Conservation (phyloP, 30 jellyfish, hydroid and myxozoan genomes). For the Hydractinia echinata region DNA sequence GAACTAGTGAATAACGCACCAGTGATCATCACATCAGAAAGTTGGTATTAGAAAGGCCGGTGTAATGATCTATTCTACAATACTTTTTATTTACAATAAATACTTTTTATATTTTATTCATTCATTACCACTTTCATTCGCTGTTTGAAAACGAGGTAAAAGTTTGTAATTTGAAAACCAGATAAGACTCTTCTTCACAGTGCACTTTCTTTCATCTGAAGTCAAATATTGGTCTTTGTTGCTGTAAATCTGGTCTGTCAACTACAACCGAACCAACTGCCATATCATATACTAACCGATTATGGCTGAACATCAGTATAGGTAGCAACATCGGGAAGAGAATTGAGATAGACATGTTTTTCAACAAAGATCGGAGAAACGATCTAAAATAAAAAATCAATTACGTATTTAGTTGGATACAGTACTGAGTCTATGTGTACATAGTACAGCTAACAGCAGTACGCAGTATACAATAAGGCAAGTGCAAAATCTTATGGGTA, state of each 20-base stretch:
- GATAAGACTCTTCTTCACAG: background rate
- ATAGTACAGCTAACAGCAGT: no score
- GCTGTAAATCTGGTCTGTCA: background rate
- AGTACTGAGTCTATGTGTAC: no score
- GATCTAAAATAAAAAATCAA: slow-evolving; percentile 46
- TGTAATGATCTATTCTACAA: no score
- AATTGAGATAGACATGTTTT: slow-evolving; percentile 62
- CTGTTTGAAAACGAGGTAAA: no score
- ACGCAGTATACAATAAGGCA: no score
- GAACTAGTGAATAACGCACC: no score
- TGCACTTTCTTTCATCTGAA: background rate
- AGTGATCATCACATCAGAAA: no score
- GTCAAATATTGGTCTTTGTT: background rate
- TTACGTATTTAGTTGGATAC: background rate
- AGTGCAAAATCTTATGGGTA: no score
- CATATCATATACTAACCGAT: slow-evolving; percentile 67
- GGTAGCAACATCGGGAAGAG: slow-evolving; percentile 82
- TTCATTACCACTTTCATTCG: no score
- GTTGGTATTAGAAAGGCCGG: no score
- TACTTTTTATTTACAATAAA: no score
- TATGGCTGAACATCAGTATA: slow-evolving; percentile 47
- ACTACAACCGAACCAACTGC: slow-evolving; percentile 77
- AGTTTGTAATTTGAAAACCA: background rate
- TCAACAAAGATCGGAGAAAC: slow-evolving; percentile 62
- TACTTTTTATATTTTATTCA: no score